These are phyloP conservation scores for Cyanoliseus patagonus DNA, from an alignment of 2,113 vertebrate genomes.

Conservation along the genomic window DNA sequence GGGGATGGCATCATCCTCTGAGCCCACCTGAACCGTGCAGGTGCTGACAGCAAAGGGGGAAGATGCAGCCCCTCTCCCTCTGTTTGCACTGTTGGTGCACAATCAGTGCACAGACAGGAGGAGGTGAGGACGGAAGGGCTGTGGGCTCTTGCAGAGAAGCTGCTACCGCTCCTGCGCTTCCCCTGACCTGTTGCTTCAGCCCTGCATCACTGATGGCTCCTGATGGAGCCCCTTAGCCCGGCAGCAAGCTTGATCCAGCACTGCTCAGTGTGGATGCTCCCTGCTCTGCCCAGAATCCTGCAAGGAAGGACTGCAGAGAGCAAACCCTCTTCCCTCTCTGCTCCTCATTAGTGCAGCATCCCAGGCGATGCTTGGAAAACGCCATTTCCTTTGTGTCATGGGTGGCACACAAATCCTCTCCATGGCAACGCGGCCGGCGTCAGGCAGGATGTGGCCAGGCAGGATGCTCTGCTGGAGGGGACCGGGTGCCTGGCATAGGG, in stretches of 20 bases:
- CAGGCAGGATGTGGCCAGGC: background rate
- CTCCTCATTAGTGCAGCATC: background rate
- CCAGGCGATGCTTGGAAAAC: conserved; percentile 28
- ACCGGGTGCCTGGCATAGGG: background rate
- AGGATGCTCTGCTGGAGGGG: background rate
- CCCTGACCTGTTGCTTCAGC: background rate
- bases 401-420: conserved; percentile 39
- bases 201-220: fast-evolving
- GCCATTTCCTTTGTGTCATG: conserved; percentile 23
- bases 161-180: background rate
- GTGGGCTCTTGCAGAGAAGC: background rate
- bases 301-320: background rate
- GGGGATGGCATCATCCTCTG: background rate
- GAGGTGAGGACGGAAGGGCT: background rate
- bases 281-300: background rate
- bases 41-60: background rate
- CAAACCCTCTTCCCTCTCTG: background rate
- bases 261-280: background rate
- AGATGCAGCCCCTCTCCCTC: background rate
- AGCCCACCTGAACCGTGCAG: background rate
- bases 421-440: conserved; percentile 59
- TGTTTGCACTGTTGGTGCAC: background rate
- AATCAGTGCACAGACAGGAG: background rate
- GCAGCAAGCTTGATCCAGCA: background rate
- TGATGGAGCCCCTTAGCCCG: fast-evolving